These are phyloP conservation scores for Leptopilina boulardi DNA, from an alignment of 1,140 invertebrate species.

Conservation along the genomic window DNA sequence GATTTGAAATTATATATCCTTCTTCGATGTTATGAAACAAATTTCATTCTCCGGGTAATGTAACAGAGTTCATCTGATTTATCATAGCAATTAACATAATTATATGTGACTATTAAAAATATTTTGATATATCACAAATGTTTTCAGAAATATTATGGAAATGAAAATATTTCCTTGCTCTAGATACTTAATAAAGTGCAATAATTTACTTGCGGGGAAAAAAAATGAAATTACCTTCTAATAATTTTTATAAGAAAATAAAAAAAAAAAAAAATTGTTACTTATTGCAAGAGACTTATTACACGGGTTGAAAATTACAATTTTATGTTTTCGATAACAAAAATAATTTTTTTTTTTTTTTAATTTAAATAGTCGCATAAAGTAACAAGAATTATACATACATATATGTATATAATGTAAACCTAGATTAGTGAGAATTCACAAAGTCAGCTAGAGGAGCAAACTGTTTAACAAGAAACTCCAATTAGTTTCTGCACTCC, in stretches of 20 bases:
- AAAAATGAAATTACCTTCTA: neutral
- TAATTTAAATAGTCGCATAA: constrained; percentile 13
- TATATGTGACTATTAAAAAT: neutral
- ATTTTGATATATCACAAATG: neutral
- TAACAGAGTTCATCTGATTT: no score
- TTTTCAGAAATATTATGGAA: neutral
- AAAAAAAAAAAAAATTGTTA: neutral
- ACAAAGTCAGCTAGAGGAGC: constrained; percentile 42
- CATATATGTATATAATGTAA: constrained; percentile 43
- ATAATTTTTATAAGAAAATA: constrained; percentile 3
- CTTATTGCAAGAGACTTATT: neutral
- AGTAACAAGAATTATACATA: constrained; percentile 34
- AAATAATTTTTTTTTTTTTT: constrained; percentile 4
- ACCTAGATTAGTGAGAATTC: constrained; percentile 48
- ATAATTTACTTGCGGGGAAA: neutral
- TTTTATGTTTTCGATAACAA: neutral
- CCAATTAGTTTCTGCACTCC: constrained; percentile 64
- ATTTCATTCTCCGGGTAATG: no score
- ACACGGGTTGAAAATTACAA: neutral
- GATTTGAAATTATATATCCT: no score
- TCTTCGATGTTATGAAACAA: no score
- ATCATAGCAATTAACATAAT: no score
- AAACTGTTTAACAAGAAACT: constrained; percentile 62
- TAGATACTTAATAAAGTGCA: neutral
- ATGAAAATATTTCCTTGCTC: neutral